Conservation (phyloP, 2,797 vertebrate species). For the Neosilurus hyrtlii region DNA sequence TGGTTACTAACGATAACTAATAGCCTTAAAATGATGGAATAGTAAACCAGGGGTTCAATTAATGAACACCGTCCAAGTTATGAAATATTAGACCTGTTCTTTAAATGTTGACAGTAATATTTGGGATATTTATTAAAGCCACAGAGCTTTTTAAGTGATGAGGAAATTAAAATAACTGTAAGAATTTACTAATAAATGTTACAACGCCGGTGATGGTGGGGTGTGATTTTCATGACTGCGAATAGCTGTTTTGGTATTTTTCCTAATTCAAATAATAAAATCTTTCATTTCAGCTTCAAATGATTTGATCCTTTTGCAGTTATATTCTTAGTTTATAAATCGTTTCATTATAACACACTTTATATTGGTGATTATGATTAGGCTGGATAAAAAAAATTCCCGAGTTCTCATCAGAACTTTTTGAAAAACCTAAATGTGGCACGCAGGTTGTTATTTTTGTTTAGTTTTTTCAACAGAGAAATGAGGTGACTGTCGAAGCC, state of each 20-base stretch:
- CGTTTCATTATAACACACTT: no score
- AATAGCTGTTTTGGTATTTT: not conserved
- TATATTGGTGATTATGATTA: no score
- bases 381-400: no score
- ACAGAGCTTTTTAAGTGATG: not conserved
- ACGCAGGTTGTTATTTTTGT: no score
- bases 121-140: not conserved
- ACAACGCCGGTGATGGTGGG: not conserved
- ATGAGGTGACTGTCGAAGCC: no score
- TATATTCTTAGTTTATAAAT: not conserved
- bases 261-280: not conserved
- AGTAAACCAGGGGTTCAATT: not conserved
- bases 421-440: no score
- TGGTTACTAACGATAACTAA: constrained; percentile 33
- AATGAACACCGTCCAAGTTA: not conserved
- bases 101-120: not conserved
- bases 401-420: no score
- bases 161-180: not conserved
- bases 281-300: not conserved
- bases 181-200: not conserved
- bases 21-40: not conserved
- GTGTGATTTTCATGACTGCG: not conserved
- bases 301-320: not conserved
- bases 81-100: not conserved
- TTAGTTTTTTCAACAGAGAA: no score